Evolutionary conservation across 2,797 vertebrate species (phyloP), one percentile per base, ranked within the genome.

Genomic region (Urophycis tenuis): DNA sequence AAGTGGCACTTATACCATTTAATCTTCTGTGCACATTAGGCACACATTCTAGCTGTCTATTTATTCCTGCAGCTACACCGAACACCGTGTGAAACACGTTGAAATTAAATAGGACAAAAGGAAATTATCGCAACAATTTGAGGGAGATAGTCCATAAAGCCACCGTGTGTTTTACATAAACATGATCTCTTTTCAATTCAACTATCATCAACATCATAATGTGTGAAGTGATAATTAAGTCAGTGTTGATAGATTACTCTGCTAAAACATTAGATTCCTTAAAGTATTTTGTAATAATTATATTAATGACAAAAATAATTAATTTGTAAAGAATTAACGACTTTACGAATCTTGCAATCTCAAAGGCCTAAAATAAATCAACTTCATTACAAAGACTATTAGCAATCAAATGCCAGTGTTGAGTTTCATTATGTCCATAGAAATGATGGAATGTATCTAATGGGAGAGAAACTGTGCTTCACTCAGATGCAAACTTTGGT

Each of bases 401-500:
- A 49, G 5, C 25, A 10, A 49, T 75, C 32, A 75, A 25, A 49
- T 36, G 72, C 69, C 49, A 22, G 22, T 79, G 39, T 71, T 76
- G 15, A 35, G 30, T 76, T 80, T 69, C 14, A 31, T 69, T 34
- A 67, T 33, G 41, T 79, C 77, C 31, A 33, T 33, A 32, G 49
- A 85, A 33, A 72, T 22, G 81, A 78, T 73, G 85, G 86, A 86
- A 88, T 83, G 75, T 45, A 71, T 29, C 30, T 72, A 64, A 35
- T 75, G 77, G 75, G 74, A 88, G 77, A 78, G 35, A 78, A 79
- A 73, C 74, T 3, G 71, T 69, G n/a, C 34, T 74, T n/a, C 19
- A 22, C 30, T 70, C 64, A 77, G 69, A 83, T 77, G 80, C 83
- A 87, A 83, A 87, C 85, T 87, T 89, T 89, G 85, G 86, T 85